Evolutionary conservation across 2,888 invertebrate genomes (phyloP).

Genomic region (Latrodectus hesperus): DNA sequence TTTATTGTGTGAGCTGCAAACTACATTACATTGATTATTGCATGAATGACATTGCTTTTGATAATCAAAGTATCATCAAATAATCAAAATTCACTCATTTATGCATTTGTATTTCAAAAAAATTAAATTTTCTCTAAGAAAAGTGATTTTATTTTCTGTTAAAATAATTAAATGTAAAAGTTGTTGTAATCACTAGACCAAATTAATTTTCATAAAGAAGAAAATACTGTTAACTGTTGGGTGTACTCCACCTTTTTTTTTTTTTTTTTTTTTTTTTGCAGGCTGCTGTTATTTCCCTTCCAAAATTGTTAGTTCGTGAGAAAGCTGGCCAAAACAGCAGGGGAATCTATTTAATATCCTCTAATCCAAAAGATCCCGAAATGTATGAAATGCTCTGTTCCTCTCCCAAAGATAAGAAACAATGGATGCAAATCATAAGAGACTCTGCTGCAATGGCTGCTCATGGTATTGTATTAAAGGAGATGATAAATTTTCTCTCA

Average conservation of each 20-base stretch:
- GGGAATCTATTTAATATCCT: constrained; percentile 93
- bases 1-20: no score
- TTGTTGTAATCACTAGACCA: no score
- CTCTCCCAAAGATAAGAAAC: constrained; percentile 90
- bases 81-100: no score
- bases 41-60: no score
- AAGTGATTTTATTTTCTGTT: no score
- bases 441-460: constrained; percentile 88
- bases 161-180: no score
- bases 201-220: no score
- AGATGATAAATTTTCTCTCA: neutral
- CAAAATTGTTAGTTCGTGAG: constrained; percentile 92
- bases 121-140: no score
- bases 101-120: no score
- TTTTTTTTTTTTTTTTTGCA: constrained; percentile 75
- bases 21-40: no score
- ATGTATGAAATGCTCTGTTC: constrained; percentile 94
- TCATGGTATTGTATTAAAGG: constrained; percentile 75
- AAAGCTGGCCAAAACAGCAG: constrained; percentile 89
- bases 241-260: neutral
- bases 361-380: constrained; percentile 91
- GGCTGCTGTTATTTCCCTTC: constrained; percentile 94
- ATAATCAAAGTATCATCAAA: no score
- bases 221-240: no score
- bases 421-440: constrained; percentile 91